Evolutionary conservation across 1,140 invertebrate species (phyloP).

Genomic region (Tigriopus japonicus): DNA sequence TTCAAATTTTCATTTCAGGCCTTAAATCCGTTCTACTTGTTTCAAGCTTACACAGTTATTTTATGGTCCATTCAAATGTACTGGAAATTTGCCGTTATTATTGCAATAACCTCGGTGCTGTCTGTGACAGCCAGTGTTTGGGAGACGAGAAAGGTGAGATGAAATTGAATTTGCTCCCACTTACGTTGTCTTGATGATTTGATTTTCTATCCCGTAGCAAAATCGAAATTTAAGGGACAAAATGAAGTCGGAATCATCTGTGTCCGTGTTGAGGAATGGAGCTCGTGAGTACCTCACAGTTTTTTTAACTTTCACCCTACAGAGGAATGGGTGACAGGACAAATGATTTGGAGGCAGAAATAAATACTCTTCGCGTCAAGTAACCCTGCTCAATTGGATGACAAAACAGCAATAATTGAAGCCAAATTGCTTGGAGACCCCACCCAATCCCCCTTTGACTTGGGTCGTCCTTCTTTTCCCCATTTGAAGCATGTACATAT

Average conservation of each 20-base stretch:
- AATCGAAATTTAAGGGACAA: conserved; percentile 15
- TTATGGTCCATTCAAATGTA: conserved; percentile 26
- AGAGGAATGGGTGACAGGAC: no score
- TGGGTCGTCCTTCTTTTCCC: neutral
- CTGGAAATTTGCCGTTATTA: conserved; percentile 24
- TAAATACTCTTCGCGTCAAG: no score
- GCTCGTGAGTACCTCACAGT: conserved; percentile 14
- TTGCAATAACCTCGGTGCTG: conserved; percentile 23
- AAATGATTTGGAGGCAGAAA: no score
- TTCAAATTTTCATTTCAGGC: conserved; percentile 19
- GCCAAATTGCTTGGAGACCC: no score
- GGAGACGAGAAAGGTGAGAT: conserved; percentile 24
- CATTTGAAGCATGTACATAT: neutral
- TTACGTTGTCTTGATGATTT: neutral
- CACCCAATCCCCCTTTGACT: no score
- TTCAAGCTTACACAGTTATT: conserved; percentile 27
- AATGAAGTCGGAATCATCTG: conserved; percentile 15
- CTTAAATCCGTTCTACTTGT: conserved; percentile 27
- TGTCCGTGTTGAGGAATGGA: conserved; percentile 20
- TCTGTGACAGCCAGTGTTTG: conserved; percentile 24
- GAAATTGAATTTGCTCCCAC: no score
- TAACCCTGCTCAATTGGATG: no score
- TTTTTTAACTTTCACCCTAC: no score
- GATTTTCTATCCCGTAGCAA: conserved; percentile 11
- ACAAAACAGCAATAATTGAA: no score